Conservation (phyloP, 2,797 vertebrate species). For the Echeneis naucrates region DNA sequence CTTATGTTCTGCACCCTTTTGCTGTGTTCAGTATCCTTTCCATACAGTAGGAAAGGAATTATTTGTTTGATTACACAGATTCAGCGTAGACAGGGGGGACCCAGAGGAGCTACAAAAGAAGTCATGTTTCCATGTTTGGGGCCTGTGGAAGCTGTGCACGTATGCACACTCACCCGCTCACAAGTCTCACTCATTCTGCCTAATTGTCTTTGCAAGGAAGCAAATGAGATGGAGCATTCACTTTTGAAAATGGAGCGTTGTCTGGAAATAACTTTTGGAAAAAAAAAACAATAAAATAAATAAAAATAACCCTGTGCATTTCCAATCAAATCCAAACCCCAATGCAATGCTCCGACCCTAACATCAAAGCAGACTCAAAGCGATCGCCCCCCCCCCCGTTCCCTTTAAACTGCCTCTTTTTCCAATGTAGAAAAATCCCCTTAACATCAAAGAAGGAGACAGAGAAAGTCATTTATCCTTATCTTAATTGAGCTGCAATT, state of each 20-base stretch:
- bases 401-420: slow-evolving; percentile 71
- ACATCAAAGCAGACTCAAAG: slow-evolving; percentile 82
- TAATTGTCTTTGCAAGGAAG: slow-evolving; percentile 57
- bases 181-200: slow-evolving; percentile 26
- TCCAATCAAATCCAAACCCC: slow-evolving; percentile 68
- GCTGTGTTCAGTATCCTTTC: slow-evolving; percentile 29
- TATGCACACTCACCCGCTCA: slow-evolving; percentile 19
- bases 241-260: slow-evolving; percentile 60
- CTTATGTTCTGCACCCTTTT: slow-evolving; percentile 22
- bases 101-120: slow-evolving; percentile 26
- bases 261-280: slow-evolving; percentile 56
- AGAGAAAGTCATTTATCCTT: slow-evolving; percentile 88
- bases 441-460: slow-evolving; percentile 84
- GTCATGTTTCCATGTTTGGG: slow-evolving; percentile 52
- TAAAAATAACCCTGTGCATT: slow-evolving; percentile 53
- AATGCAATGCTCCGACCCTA: slow-evolving; percentile 50
- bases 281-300: slow-evolving; percentile 30
- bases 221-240: slow-evolving; percentile 70
- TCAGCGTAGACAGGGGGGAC: slow-evolving; percentile 55
- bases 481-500: slow-evolving; percentile 90
- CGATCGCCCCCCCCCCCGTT: slow-evolving; percentile 44
- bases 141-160: slow-evolving; percentile 38
- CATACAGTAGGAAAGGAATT: slow-evolving; percentile 58
- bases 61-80: slow-evolving; percentile 63
- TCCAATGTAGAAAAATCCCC: slow-evolving; percentile 79